A percentile compares a stretch with the other conserved stretches of the same genome.
These are phyloP conservation scores for Temnothorax longispinosus DNA, from an alignment of 1,140 invertebrate genomes.

Conservation along the genomic window DNA sequence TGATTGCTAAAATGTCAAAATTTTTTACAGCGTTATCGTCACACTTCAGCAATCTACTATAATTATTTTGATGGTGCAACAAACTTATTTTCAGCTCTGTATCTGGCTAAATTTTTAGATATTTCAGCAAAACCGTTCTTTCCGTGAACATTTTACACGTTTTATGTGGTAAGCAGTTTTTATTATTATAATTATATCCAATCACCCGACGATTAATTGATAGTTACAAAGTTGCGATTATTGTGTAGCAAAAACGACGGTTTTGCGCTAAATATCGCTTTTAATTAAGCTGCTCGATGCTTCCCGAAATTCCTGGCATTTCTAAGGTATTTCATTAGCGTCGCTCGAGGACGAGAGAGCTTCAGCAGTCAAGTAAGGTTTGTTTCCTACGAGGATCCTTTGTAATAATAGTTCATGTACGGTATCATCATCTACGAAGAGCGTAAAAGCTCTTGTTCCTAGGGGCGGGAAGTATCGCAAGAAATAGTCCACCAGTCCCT, in stretches of 20 bases:
- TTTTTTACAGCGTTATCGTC: too few species aligned
- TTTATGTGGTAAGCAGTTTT: neutral
- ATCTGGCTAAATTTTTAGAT: too few species aligned
- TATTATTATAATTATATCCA: neutral
- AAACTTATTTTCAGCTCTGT: too few species aligned
- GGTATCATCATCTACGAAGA: slow-evolving; percentile 34
- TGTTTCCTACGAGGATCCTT: slow-evolving; percentile 45
- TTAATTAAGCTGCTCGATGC: slow-evolving; percentile 47
- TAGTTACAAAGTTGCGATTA: neutral
- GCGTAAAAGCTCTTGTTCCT: slow-evolving; percentile 4
- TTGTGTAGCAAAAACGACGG: neutral
- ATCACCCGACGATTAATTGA: neutral
- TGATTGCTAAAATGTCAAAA: too few species aligned
- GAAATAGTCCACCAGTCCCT: slow-evolving; percentile 9
- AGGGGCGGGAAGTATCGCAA: neutral
- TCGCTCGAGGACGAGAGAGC: slow-evolving; percentile 31
- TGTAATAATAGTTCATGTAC: slow-evolving; percentile 59
- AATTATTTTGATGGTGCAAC: too few species aligned
- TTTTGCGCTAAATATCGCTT: slow-evolving; percentile 12
- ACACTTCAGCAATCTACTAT: too few species aligned
- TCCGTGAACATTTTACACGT: neutral
- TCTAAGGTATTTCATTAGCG: slow-evolving; percentile 60
- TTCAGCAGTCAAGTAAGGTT: slow-evolving; percentile 14
- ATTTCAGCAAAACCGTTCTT: too few species aligned
- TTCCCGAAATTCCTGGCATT: slow-evolving; percentile 43